These are phyloP conservation scores for Corythornis leucogaster DNA, from an alignment of 2,797 vertebrate genomes.

Conservation along the genomic window DNA sequence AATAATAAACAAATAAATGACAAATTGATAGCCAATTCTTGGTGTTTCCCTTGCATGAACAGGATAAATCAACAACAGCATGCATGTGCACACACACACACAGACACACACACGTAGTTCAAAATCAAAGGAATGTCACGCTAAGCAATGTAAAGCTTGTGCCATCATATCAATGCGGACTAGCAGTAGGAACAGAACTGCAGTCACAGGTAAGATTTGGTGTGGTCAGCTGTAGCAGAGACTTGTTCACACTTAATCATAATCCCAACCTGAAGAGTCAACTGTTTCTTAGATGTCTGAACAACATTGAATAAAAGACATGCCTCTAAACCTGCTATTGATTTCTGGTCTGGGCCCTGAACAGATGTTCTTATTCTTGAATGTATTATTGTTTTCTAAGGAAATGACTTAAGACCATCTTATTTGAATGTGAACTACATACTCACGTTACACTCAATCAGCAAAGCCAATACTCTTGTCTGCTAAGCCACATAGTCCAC, in stretches of 20 bases:
- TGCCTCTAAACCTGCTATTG: background rate
- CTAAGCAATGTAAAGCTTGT: background rate
- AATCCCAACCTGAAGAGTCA: background rate
- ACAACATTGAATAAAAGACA: background rate
- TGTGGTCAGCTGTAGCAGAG: background rate
- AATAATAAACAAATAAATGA: background rate
- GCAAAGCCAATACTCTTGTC: background rate
- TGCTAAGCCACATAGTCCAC: background rate
- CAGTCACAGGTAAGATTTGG: background rate
- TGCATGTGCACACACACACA: background rate
- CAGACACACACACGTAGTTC: background rate
- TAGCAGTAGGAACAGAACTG: background rate
- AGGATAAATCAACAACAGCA: background rate
- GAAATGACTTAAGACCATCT: conserved; percentile 26
- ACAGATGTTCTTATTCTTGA: conserved; percentile 35
- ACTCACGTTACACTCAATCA: background rate
- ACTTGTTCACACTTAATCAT: background rate
- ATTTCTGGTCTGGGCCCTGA: background rate
- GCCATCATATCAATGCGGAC: background rate
- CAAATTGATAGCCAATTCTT: background rate
- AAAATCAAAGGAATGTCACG: background rate
- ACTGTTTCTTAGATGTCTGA: background rate
- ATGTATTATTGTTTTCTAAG: conserved; percentile 37
- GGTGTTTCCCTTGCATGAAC: background rate
- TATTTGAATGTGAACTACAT: conserved; percentile 19